Evolutionary conservation across 2,797 vertebrate species (phyloP), one percentile per base, ranked within the genome.

Genomic region (Acanthis flammea): DNA sequence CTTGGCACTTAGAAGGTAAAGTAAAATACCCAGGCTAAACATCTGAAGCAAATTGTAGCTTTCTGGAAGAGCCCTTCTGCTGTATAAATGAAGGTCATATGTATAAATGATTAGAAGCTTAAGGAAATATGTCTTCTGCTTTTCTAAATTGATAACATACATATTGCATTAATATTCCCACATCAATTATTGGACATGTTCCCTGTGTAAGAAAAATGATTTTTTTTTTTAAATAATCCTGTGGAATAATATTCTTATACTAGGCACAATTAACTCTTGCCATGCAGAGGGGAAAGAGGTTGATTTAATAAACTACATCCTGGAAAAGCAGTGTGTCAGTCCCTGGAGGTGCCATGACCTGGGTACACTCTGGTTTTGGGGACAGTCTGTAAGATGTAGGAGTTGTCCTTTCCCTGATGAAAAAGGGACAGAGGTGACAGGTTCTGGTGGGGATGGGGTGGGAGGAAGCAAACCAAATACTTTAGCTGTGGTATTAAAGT

Each of bases 91-190:
- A 94, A 96, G 92, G 92, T 97, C 94, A 93, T 86, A 92, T 94
- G 93, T 95, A 93, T 72, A 95, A 96, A 90, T 96, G 76, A 97
- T 93, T 94, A 95, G 93, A 96, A 97, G 93, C 94, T 94, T 95
- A 93, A 97, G 92, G 95, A 97, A 95, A 95, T 96, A 92, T 61
- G 82, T 95, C 79, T 95, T 94, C 89, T 96, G 83, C 86, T 94
- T 91, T 96, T 96, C 92, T 94, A 93, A 93, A 94, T 86, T 95
- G 95, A 96, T 96, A 96, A 95, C 92, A 95, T 80, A 67, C 78
- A 91, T 62, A 80, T 68, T 95, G 90, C 80, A 90, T 94, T 96
- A 89, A 92, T 97, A 96, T 87, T 93, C 95, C 77, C 91, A 95
- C 80, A 94, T 94, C 92, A 95, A 88, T 97, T 96, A 96, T 4